Evolutionary conservation across 2,797 vertebrate species (phyloP).

Genomic region (Galaxias olidus): DNA sequence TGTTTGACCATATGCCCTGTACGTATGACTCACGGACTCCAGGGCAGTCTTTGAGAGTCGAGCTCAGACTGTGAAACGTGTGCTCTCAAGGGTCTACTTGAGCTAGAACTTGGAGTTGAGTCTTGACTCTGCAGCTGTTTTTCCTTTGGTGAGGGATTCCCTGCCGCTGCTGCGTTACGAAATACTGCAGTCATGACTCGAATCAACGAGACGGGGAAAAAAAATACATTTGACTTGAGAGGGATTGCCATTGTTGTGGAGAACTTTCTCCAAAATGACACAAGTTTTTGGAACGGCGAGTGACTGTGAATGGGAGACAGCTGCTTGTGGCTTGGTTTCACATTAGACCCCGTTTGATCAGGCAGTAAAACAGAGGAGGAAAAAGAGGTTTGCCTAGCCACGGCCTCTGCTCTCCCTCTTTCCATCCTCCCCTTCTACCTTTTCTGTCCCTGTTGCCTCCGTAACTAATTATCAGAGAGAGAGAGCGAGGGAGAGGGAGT

Average conservation of each 20-base stretch:
- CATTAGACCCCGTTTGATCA: constrained; percentile 74
- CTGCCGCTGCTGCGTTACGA: constrained; percentile 55
- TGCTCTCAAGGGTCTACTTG: constrained; percentile 29
- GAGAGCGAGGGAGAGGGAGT: not conserved
- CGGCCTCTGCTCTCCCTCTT: constrained; percentile 33
- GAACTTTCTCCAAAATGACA: constrained; percentile 85
- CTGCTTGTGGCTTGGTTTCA: constrained; percentile 74
- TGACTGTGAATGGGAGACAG: constrained; percentile 85
- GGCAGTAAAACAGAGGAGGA: constrained; percentile 70
- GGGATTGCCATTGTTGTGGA: constrained; percentile 87
- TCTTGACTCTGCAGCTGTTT: constrained; percentile 1
- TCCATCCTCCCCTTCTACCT: constrained; percentile 24
- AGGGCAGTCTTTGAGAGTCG: constrained; percentile 29
- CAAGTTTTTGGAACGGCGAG: constrained; percentile 82
- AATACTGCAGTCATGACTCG: constrained; percentile 53
- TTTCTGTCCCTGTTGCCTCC: constrained; percentile 60
- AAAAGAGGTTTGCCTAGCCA: constrained; percentile 33
- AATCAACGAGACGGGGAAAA: constrained; percentile 49
- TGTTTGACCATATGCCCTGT: constrained; percentile 30
- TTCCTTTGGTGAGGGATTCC: constrained; percentile 51
- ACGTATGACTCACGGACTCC: constrained; percentile 58
- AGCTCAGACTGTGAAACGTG: constrained; percentile 29
- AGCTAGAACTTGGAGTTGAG: constrained; percentile 16
- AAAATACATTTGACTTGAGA: constrained; percentile 37
- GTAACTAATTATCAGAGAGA: constrained; percentile 52